These are phyloP conservation scores for Penaeus indicus DNA, from an alignment of 1,140 invertebrate species.

Conservation along the genomic window DNA sequence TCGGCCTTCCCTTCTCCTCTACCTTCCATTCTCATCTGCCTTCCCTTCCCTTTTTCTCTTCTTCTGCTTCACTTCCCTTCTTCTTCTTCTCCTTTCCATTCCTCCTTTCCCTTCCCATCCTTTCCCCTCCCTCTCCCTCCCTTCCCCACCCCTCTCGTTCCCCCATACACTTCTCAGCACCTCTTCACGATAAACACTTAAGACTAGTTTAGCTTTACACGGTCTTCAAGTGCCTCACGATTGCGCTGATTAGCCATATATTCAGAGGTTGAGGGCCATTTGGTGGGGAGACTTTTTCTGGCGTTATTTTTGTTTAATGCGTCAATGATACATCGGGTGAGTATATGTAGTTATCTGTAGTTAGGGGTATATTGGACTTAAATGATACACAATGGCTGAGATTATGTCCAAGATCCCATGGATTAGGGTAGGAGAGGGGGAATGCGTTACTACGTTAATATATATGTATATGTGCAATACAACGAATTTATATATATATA, in stretches of 20 bases:
- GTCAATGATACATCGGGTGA: too few relatives aligned
- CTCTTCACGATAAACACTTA: conserved; percentile 38
- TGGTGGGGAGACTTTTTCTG: too few relatives aligned
- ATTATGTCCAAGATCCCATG: too few relatives aligned
- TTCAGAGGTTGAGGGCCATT: background rate
- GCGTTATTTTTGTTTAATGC: too few relatives aligned
- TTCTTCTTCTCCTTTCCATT: background rate
- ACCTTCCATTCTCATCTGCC: background rate
- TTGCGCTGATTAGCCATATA: conserved; percentile 32
- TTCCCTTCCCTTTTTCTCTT: too few relatives aligned
- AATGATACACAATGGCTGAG: too few relatives aligned
- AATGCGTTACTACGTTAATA: background rate
- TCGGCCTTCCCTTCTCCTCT: background rate
- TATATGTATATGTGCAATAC: conserved; percentile 4
- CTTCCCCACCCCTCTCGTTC: background rate
- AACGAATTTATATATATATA: background rate
- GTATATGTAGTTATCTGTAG: too few relatives aligned
- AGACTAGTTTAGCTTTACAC: conserved; percentile 18
- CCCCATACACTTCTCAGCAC: background rate
- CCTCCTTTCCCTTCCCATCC: background rate
- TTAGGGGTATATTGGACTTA: too few relatives aligned
- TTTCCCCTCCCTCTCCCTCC: background rate
- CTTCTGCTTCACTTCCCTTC: too few relatives aligned
- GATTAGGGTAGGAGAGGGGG: too few relatives aligned
- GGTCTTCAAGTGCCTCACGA: conserved; percentile 10